Conservation (phyloP, 2,797 vertebrate genomes). For the Tangara arthus region DNA sequence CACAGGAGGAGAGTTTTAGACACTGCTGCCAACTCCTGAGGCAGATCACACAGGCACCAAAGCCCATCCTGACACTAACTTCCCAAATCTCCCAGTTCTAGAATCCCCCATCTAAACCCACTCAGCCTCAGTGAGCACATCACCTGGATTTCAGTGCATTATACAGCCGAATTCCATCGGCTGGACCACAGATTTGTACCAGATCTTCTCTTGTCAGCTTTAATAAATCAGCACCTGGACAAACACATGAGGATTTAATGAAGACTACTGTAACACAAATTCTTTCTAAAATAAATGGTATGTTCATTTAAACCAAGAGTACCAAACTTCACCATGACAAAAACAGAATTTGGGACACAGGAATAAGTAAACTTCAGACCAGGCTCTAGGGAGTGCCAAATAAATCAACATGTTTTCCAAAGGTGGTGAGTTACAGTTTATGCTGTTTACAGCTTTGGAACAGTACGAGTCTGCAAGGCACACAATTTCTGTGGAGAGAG, state of each 20-base stretch:
- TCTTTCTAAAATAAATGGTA: not conserved
- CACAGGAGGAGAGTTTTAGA: slow-evolving; percentile 22
- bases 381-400: not conserved
- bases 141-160: slow-evolving; percentile 95
- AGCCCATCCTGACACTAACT: not conserved
- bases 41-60: not conserved
- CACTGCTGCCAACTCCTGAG: not conserved
- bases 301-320: not conserved
- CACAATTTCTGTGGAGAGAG: not conserved
- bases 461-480: not conserved
- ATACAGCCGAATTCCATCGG: slow-evolving; percentile 92
- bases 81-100: not conserved
- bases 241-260: not conserved
- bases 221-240: slow-evolving; percentile 91
- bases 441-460: not conserved
- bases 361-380: not conserved
- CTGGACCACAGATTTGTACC: slow-evolving; percentile 93
- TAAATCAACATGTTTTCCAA: not conserved
- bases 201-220: slow-evolving; percentile 92
- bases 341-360: not conserved
- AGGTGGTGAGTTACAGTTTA: not conserved
- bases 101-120: not conserved
- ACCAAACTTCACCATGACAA: not conserved
- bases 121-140: not conserved
- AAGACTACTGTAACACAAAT: not conserved